phyloP scores from a whole-genome alignment of 2,113 vertebrate species.

The Macquaria australasica region DNA sequence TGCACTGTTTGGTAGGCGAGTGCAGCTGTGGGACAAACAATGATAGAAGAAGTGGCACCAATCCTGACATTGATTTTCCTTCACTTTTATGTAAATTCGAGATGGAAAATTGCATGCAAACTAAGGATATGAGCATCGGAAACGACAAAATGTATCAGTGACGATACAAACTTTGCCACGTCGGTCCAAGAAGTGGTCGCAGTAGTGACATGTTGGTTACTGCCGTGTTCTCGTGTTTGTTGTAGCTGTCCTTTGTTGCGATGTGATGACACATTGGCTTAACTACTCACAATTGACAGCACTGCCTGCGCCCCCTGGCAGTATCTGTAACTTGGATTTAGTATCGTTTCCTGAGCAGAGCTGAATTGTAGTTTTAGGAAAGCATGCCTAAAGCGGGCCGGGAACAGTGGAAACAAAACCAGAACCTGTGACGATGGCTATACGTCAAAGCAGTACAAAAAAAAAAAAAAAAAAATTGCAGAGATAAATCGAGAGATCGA shows the following conservation, averaged over 20 bases:
- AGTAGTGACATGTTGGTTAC: not conserved
- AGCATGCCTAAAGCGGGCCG: too few relatives aligned
- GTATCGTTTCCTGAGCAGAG: not conserved
- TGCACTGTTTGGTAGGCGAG: not conserved
- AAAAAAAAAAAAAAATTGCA: too few relatives aligned
- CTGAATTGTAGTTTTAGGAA: not conserved
- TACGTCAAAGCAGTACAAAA: not conserved
- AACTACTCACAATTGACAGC: not conserved
- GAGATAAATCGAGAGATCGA: not conserved
- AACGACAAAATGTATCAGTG: not conserved
- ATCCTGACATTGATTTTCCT: not conserved
- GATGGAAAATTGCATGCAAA: not conserved
- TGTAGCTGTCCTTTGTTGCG: not conserved
- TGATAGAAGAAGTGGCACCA: not conserved
- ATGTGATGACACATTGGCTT: not conserved
- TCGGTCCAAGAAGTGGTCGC: not conserved
- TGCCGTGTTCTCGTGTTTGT: not conserved
- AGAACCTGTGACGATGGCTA: not conserved
- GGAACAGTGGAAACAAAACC: conserved; percentile 5
- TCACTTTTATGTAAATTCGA: not conserved
- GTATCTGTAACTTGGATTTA: not conserved
- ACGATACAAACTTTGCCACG: not conserved
- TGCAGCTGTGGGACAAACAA: not conserved
- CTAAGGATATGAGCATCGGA: not conserved
- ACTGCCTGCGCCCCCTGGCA: not conserved